phyloP scores from a whole-genome alignment of 2,797 vertebrate genomes.

The Aulostomus chinensis region DNA sequence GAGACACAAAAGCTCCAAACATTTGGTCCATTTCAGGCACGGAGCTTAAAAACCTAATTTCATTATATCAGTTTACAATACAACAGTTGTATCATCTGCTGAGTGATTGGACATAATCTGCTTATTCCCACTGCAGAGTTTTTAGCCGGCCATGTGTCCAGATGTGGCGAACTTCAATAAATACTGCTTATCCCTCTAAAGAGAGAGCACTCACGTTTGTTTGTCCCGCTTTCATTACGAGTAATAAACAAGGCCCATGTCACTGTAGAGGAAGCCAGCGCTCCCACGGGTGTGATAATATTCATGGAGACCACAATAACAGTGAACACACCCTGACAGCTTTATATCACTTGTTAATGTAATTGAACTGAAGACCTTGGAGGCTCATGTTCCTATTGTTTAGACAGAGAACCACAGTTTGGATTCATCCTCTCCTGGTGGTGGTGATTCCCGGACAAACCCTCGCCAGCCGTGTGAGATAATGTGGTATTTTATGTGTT shows the following conservation, averaged over 20 bases:
- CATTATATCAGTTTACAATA: slow-evolving; percentile 15
- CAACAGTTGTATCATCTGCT: slow-evolving; percentile 9
- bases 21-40: slow-evolving; percentile 17
- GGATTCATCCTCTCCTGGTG: too few species aligned
- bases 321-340: slow-evolving; percentile 15
- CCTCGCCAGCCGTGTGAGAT: slow-evolving; percentile 19
- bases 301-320: slow-evolving; percentile 35
- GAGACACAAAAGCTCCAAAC: slow-evolving; percentile 26
- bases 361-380: slow-evolving; percentile 11
- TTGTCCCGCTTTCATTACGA: too few species aligned
- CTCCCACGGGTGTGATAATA: too few species aligned
- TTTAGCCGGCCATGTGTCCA: neutral
- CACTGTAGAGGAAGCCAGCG: too few species aligned
- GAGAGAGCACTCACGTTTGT: slow-evolving; percentile 1
- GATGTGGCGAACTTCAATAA: slow-evolving; percentile 31
- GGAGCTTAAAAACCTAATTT: neutral
- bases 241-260: too few species aligned
- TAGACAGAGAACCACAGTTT: slow-evolving; percentile 25
- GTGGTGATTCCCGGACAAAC: slow-evolving; percentile 42
- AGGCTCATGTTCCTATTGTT: slow-evolving; percentile 14
- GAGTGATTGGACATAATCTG: slow-evolving; percentile 19
- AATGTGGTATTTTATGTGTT: slow-evolving; percentile 9
- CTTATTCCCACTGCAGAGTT: slow-evolving; percentile 3
- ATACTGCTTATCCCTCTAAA: slow-evolving; percentile 31
- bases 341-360: neutral